A percentile compares a stretch with the other conserved stretches of the same genome.
These are phyloP conservation scores for Andricus curvator DNA, from an alignment of 2,888 invertebrate genomes.

Conservation along the genomic window DNA sequence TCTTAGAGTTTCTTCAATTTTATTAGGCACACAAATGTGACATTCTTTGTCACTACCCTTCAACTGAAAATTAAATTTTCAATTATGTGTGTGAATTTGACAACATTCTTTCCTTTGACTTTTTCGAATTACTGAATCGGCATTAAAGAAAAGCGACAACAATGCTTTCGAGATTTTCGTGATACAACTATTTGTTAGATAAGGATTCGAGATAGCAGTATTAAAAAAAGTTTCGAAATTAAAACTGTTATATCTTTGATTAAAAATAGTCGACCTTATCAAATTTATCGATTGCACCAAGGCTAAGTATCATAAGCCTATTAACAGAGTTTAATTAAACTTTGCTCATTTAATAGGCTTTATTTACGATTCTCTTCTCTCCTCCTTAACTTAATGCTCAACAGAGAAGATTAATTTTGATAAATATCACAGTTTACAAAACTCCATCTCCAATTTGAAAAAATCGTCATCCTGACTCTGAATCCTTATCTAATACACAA, in stretches of 20 bases:
- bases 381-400: not conserved
- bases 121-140: no score
- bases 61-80: no score
- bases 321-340: conserved; percentile 67
- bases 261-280: conserved; percentile 25
- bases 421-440: not conserved
- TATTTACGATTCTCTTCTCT: conserved; percentile 56
- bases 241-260: not conserved
- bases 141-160: no score
- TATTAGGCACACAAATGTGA: no score
- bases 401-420: not conserved
- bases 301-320: conserved; percentile 56
- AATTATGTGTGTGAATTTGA: no score
- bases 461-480: not conserved
- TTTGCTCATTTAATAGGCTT: conserved; percentile 64
- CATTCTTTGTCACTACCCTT: no score
- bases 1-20: no score
- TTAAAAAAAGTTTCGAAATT: not conserved
- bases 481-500: conserved; percentile 16
- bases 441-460: not conserved
- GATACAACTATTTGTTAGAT: no score
- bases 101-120: no score
- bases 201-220: no score
- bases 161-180: no score
- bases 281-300: conserved; percentile 23